phyloP scores from a whole-genome alignment of 2,888 invertebrate genomes.

The Andrena dorsata region DNA sequence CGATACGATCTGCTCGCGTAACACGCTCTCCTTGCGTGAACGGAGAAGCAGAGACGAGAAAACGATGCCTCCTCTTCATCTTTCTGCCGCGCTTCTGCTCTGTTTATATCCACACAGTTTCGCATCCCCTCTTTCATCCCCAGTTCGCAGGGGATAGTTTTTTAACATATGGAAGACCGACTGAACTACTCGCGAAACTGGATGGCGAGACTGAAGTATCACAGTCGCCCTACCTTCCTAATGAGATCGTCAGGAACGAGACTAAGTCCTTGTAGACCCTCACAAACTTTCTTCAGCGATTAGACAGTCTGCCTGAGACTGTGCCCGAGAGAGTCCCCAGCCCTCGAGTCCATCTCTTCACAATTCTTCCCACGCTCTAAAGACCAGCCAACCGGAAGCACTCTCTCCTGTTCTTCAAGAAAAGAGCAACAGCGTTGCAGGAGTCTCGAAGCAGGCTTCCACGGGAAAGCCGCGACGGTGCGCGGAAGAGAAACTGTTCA shows the following conservation, averaged over 20 bases:
- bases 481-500: neutral
- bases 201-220: too few species aligned
- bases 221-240: too few species aligned
- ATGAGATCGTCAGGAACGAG: too few species aligned
- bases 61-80: conserved; percentile 21
- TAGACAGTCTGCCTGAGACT: neutral
- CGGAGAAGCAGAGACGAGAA: conserved; percentile 34
- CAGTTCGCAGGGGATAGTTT: too few species aligned
- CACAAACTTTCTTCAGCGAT: too few species aligned
- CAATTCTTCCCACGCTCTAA: neutral
- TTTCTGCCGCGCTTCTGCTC: neutral
- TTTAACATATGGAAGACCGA: too few species aligned
- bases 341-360: neutral
- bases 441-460: neutral
- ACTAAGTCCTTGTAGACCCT: too few species aligned
- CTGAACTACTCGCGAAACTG: too few species aligned
- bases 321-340: neutral
- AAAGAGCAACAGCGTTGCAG: neutral
- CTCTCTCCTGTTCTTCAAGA: neutral
- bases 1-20: conserved; percentile 71
- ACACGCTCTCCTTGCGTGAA: conserved; percentile 57
- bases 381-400: neutral
- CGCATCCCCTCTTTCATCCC: neutral
- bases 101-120: neutral
- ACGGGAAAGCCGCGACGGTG: neutral